These are phyloP conservation scores for Alloscopus bannaensis DNA, from an alignment of 2,888 invertebrate genomes.

Conservation along the genomic window DNA sequence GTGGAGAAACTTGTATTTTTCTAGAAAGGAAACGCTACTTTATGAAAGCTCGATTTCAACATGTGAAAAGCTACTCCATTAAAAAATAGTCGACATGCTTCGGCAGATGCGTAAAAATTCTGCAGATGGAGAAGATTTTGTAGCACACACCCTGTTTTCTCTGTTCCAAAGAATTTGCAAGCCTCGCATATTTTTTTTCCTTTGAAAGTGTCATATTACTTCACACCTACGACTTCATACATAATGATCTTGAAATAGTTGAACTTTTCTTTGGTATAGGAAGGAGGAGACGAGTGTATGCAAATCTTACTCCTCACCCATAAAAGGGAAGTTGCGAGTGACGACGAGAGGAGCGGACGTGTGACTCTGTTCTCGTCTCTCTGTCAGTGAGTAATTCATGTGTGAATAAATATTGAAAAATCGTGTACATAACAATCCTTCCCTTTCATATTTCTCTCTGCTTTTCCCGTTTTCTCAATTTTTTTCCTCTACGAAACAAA, in stretches of 20 bases:
- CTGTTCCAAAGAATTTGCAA: too few species aligned
- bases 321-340: constrained; percentile 2
- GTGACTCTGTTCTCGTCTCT: constrained; percentile 2
- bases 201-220: constrained; percentile 51
- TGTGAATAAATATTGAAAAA: constrained; percentile 56
- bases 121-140: too few species aligned
- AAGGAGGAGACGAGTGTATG: constrained; percentile 20
- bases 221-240: constrained; percentile 37
- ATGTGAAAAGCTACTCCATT: too few species aligned
- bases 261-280: not conserved
- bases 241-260: constrained; percentile 46
- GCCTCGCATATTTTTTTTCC: too few species aligned
- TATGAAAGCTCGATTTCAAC: too few species aligned
- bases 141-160: too few species aligned
- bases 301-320: constrained; percentile 22
- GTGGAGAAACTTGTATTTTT: too few species aligned
- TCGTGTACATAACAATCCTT: constrained; percentile 19
- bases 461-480: not conserved
- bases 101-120: too few species aligned
- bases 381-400: constrained; percentile 31
- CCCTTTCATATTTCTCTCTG: not conserved
- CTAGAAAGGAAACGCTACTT: too few species aligned
- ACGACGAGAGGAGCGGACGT: too few species aligned
- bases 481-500: not conserved
- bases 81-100: too few species aligned